Conservation (phyloP, 2,113 vertebrate species). For the Sylvia atricapilla region DNA sequence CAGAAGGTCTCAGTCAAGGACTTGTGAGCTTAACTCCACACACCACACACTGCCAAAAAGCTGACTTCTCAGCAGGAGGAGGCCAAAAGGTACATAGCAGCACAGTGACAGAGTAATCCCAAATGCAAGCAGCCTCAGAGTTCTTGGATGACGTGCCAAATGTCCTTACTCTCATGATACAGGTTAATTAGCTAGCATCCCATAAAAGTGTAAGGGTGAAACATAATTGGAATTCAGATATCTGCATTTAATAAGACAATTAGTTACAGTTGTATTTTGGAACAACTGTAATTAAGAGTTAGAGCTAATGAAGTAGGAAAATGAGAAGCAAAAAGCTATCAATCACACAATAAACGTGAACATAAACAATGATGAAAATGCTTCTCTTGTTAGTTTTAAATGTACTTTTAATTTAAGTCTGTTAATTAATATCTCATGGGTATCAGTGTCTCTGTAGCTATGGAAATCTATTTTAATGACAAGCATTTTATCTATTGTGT, state of each 20-base stretch:
- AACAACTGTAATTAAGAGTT: conserved; percentile 40
- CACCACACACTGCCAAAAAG: not conserved
- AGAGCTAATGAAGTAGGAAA: conserved; percentile 4
- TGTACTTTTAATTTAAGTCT: conserved; percentile 17
- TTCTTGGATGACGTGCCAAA: not conserved
- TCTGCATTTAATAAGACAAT: conserved; percentile 25
- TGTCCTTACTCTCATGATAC: not conserved
- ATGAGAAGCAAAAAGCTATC: conserved; percentile 38
- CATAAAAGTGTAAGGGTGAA: not conserved
- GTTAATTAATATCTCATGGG: not conserved
- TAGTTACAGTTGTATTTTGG: conserved; percentile 17
- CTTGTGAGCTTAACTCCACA: not conserved
- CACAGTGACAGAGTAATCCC: not conserved
- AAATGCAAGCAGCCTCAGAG: not conserved
- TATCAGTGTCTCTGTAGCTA: not conserved
- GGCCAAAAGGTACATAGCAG: not conserved
- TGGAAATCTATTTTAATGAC: not conserved
- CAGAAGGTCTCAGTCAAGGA: not conserved
- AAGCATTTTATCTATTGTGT: not conserved
- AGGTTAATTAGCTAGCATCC: conserved; percentile 5
- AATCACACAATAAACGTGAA: not conserved
- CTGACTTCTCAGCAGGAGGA: not conserved
- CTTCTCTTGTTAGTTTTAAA: conserved; percentile 28
- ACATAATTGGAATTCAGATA: conserved; percentile 13
- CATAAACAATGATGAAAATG: not conserved